A percentile compares a stretch with the other conserved stretches of the same genome.
phyloP scores from a whole-genome alignment of 2,113 vertebrate genomes.

The Phoxinus phoxinus region DNA sequence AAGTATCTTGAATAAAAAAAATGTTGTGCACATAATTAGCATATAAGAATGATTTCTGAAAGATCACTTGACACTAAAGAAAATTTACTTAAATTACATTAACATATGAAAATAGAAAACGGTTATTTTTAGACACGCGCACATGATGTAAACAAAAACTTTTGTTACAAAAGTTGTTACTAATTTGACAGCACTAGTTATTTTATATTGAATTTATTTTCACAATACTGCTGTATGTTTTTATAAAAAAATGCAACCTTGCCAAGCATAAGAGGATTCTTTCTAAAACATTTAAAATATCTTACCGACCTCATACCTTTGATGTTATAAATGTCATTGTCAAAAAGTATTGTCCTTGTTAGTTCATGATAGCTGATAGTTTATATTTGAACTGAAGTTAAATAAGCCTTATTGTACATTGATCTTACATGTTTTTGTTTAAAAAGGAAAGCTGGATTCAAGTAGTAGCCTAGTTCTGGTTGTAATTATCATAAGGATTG shows the following conservation, averaged over 20 bases:
- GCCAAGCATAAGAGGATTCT: neutral
- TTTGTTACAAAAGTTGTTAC: too few species aligned
- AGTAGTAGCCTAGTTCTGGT: neutral
- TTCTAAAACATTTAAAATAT: neutral
- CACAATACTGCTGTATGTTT: neutral
- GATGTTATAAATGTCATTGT: neutral
- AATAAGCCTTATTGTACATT: neutral
- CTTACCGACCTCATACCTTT: neutral
- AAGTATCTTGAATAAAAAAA: too few species aligned
- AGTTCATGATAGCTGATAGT: neutral
- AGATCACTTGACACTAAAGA: too few species aligned
- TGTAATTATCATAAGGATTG: neutral
- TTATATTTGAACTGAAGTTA: neutral
- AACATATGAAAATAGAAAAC: neutral
- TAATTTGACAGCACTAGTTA: too few species aligned
- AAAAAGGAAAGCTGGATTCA: neutral
- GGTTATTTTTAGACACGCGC: too few species aligned
- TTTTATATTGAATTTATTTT: too few species aligned
- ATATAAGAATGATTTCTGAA: too few species aligned
- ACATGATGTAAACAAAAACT: too few species aligned
- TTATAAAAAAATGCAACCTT: neutral
- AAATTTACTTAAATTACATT: too few species aligned
- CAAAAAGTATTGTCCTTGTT: neutral
- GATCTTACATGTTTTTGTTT: neutral
- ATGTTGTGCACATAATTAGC: too few species aligned